A percentile compares a stretch with the other conserved stretches of the same genome.
phyloP scores from a whole-genome alignment of 1,140 invertebrate genomes.

The Drosophila ficusphila region DNA sequence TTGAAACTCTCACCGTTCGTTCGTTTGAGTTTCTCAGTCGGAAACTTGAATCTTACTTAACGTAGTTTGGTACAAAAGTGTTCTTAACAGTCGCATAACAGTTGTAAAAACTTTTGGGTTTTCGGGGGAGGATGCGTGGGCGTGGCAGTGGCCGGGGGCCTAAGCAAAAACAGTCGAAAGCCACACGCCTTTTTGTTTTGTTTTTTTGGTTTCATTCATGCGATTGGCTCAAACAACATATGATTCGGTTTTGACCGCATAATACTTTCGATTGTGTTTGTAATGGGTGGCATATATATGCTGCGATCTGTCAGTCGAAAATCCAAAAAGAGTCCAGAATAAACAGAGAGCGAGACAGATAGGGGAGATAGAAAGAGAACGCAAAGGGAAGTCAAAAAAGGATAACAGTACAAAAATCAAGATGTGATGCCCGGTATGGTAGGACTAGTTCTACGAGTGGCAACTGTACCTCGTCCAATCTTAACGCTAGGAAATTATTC shows the following conservation, averaged over 20 bases:
- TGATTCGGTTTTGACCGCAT: slow-evolving; percentile 81
- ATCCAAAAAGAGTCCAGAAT: slow-evolving; percentile 47
- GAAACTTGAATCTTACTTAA: slow-evolving; percentile 61
- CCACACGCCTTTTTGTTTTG: slow-evolving; percentile 24
- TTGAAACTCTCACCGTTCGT: slow-evolving; percentile 67
- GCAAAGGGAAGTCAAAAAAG: slow-evolving; percentile 32
- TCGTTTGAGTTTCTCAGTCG: slow-evolving; percentile 44
- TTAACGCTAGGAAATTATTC: slow-evolving; percentile 12
- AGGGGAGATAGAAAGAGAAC: slow-evolving; percentile 49
- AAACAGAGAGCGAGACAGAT: slow-evolving; percentile 43
- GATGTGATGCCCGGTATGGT: slow-evolving; percentile 1
- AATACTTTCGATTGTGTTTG: slow-evolving; percentile 83
- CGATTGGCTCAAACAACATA: slow-evolving; percentile 72
- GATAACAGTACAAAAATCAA: slow-evolving; percentile 4
- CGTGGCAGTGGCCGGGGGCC: slow-evolving; percentile 45
- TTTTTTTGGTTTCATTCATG: slow-evolving; percentile 30
- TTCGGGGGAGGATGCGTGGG: slow-evolving; percentile 19
- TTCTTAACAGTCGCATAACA: slow-evolving; percentile 58
- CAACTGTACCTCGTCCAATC: slow-evolving; percentile 39
- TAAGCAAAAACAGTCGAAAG: slow-evolving; percentile 64
- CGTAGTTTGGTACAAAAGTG: slow-evolving; percentile 54
- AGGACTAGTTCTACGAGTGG: slow-evolving; percentile 30
- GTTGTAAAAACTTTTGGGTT: slow-evolving; percentile 57
- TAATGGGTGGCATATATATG: slow-evolving; percentile 83
- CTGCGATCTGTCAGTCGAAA: slow-evolving; percentile 76